Percentiles rank a stretch among this genome's conserved stretches.
Conservation (phyloP, 2,888 invertebrate genomes). For the Oxycera nigricornis region DNA sequence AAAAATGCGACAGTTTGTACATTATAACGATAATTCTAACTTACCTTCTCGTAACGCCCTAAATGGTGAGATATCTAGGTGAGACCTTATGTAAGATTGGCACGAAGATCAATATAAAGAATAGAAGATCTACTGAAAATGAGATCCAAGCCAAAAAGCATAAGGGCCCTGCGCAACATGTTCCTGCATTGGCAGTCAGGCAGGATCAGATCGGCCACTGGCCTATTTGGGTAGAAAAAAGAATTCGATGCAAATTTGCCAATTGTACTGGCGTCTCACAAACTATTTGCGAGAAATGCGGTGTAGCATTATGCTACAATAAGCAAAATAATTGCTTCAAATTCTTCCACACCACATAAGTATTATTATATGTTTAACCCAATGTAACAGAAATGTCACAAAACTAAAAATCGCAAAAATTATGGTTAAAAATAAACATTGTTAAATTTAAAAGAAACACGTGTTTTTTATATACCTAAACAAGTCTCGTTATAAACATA, state of each 20-base stretch:
- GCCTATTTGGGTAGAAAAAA: neutral
- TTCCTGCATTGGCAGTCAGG: constrained; percentile 48
- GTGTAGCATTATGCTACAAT: neutral
- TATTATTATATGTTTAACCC: neutral
- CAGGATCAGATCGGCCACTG: constrained; percentile 47
- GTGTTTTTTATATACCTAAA: neutral
- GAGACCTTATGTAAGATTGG: neutral
- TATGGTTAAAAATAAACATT: neutral
- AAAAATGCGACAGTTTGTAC: neutral
- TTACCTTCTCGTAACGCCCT: neutral
- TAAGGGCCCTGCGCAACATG: constrained; percentile 48
- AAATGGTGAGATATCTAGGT: neutral
- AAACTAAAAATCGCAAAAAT: neutral
- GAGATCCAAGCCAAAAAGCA: constrained; percentile 41
- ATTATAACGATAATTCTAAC: neutral
- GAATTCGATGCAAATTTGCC: constrained; percentile 11
- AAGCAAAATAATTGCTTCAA: neutral
- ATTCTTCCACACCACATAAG: neutral
- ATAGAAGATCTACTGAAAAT: constrained; percentile 2
- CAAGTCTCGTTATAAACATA: neutral
- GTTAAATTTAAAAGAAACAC: neutral
- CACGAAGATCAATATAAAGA: neutral
- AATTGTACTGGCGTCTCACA: neutral
- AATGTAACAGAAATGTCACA: neutral
- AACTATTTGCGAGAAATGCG: constrained; percentile 23